A percentile compares a stretch with the other conserved stretches of the same genome.
These are phyloP conservation scores for Philaethria dido DNA, from an alignment of 2,888 invertebrate species.

Conservation along the genomic window DNA sequence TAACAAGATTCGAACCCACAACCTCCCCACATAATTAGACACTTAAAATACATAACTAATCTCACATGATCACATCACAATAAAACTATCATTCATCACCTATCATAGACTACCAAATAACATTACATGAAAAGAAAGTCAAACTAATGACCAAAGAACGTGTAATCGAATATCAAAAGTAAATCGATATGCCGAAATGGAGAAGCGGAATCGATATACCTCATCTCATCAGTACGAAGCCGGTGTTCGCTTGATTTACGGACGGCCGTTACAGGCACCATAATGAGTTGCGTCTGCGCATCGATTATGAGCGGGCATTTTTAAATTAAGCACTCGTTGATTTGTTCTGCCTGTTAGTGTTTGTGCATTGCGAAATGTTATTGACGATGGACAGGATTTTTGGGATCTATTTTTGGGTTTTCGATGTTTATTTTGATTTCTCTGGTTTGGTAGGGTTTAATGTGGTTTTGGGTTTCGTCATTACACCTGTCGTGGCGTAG, in stretches of 20 bases:
- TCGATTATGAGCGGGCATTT: constrained; percentile 66
- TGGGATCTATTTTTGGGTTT: constrained; percentile 31
- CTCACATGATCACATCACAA: too few relatives aligned
- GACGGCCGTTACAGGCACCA: constrained; percentile 70
- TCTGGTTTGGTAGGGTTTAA: too few relatives aligned
- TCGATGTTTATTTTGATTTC: background rate
- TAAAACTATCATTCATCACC: too few relatives aligned
- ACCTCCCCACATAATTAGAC: too few relatives aligned
- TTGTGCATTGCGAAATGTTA: constrained; percentile 44
- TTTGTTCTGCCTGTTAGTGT: constrained; percentile 43
- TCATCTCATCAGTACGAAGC: constrained; percentile 64
- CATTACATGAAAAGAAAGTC: constrained; percentile 31
- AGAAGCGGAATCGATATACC: constrained; percentile 64
- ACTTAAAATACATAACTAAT: too few relatives aligned
- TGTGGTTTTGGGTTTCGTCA: too few relatives aligned
- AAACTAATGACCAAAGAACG: constrained; percentile 39
- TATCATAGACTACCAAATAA: too few relatives aligned
- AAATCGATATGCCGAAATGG: constrained; percentile 50
- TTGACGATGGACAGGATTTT: constrained; percentile 33
- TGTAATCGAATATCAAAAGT: constrained; percentile 49
- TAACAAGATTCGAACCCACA: too few relatives aligned
- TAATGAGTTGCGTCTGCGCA: constrained; percentile 76
- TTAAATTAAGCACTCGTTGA: constrained; percentile 68
- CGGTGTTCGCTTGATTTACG: constrained; percentile 78
- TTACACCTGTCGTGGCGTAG: too few relatives aligned